Conservation (phyloP, 2,888 invertebrate genomes). For the Caradrina clavipalpis region DNA sequence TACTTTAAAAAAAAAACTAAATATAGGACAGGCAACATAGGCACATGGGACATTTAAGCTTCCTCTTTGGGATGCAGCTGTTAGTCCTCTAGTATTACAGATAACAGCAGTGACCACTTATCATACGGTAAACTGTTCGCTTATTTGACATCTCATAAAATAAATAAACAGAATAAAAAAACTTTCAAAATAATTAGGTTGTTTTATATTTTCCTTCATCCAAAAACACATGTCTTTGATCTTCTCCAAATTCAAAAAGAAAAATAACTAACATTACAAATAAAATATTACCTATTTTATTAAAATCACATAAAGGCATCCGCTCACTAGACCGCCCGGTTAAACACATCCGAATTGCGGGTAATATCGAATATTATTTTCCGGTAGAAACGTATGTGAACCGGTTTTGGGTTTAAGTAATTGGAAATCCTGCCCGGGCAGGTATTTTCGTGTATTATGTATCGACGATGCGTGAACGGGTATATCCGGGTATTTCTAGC, state of each 20-base stretch:
- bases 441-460: constrained; percentile 59
- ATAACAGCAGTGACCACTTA: no score
- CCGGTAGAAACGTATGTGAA: constrained; percentile 55
- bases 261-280: constrained; percentile 14
- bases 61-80: no score
- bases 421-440: constrained; percentile 64
- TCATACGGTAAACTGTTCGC: no score
- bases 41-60: no score
- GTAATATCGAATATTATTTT: constrained; percentile 69
- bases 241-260: constrained; percentile 2
- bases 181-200: not conserved
- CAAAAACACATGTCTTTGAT: constrained; percentile 8
- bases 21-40: no score
- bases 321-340: constrained; percentile 44
- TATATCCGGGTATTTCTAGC: constrained; percentile 56
- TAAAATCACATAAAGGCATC: constrained; percentile 45
- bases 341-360: constrained; percentile 60
- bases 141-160: no score
- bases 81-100: no score
- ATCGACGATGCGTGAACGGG: constrained; percentile 47
- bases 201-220: not conserved
- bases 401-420: constrained; percentile 67
- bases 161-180: no score
- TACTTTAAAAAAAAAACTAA: no score
- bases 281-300: constrained; percentile 28